A percentile compares a stretch with the other conserved stretches of the same genome.
These are phyloP conservation scores for Myotis findleyi DNA, from an alignment of 2,797 vertebrate genomes.

Conservation along the genomic window DNA sequence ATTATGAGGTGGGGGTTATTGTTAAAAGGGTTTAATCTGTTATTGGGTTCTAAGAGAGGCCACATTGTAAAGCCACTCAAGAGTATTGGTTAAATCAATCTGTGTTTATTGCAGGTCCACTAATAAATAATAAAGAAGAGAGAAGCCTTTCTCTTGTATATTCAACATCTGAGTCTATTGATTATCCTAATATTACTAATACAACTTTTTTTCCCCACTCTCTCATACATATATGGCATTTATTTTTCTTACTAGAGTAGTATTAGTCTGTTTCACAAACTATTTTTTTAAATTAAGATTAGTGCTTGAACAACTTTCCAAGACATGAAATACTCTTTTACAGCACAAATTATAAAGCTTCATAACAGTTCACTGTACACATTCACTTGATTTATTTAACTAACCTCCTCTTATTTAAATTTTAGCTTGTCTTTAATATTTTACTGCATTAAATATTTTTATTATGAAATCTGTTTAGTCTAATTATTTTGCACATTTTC, in stretches of 20 bases:
- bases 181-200: constrained; percentile 4
- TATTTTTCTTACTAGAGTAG: constrained; percentile 26
- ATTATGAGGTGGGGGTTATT: neutral
- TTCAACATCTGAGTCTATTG: neutral
- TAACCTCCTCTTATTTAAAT: neutral
- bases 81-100: neutral
- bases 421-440: constrained; percentile 56
- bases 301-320: constrained; percentile 52
- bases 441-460: constrained; percentile 28
- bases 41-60: constrained; percentile 1
- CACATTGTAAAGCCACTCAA: neutral
- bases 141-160: neutral
- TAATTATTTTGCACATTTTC: constrained; percentile 38
- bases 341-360: constrained; percentile 38
- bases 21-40: constrained; percentile 27
- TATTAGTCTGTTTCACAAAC: constrained; percentile 33
- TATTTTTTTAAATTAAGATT: constrained; percentile 31
- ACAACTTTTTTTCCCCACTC: neutral
- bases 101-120: constrained; percentile 5
- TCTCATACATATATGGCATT: neutral
- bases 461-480: constrained; percentile 11
- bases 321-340: constrained; percentile 8
- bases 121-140: neutral
- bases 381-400: constrained; percentile 44
- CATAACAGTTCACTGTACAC: neutral